These are phyloP conservation scores for Esox masquinongy DNA, from an alignment of 2,797 vertebrate genomes.

Conservation along the genomic window DNA sequence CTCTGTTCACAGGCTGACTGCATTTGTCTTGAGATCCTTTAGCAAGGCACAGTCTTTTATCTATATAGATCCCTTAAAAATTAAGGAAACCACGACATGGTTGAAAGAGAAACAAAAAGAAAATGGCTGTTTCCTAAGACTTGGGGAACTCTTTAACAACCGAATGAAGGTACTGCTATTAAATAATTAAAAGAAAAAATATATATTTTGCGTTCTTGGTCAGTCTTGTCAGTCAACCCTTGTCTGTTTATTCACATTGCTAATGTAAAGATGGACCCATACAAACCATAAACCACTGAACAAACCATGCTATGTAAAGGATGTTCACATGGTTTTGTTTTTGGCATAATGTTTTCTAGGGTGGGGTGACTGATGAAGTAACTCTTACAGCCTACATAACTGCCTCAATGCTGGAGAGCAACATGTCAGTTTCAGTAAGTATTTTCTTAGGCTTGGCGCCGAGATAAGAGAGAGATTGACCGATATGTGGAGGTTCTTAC, in stretches of 20 bases:
- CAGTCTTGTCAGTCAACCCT: neutral
- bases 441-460: neutral
- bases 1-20: slow-evolving; percentile 76
- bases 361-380: slow-evolving; percentile 72
- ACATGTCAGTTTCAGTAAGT: slow-evolving; percentile 4
- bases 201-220: neutral
- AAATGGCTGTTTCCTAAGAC: slow-evolving; percentile 75
- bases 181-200: neutral
- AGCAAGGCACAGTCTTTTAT: slow-evolving; percentile 74
- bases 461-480: no score
- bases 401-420: slow-evolving; percentile 68
- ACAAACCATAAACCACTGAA: no score
- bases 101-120: slow-evolving; percentile 65
- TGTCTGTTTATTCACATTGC: no score
- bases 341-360: slow-evolving; percentile 60
- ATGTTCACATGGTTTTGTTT: no score
- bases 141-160: slow-evolving; percentile 78
- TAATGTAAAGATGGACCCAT: no score
- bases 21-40: slow-evolving; percentile 84
- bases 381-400: slow-evolving; percentile 74
- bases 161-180: slow-evolving; percentile 74
- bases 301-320: no score
- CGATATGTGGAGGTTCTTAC: no score
- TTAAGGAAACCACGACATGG: slow-evolving; percentile 69
- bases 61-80: slow-evolving; percentile 75